phyloP scores from a whole-genome alignment of 2,888 invertebrate species.

The Graphium colonna region DNA sequence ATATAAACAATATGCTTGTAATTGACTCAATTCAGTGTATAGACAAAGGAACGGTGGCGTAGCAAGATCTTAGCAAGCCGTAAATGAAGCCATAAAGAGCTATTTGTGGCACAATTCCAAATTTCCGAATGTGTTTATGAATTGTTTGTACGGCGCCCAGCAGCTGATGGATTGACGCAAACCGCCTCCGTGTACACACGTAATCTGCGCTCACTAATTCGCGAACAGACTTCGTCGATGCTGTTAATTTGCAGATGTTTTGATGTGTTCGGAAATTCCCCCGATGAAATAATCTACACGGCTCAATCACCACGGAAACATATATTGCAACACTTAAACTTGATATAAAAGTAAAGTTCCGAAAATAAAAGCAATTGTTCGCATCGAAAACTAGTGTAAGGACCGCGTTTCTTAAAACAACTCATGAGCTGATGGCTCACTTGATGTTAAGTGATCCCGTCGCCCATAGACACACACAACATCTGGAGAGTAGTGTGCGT shows the following conservation, averaged over 20 bases:
- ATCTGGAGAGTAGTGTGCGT: too few relatives aligned
- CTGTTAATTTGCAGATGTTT: conserved; percentile 4
- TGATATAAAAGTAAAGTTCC: too few relatives aligned
- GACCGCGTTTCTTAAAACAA: too few relatives aligned
- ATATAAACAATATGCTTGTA: too few relatives aligned
- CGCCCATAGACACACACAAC: too few relatives aligned
- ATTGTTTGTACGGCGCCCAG: conserved; percentile 63
- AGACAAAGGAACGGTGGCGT: not conserved
- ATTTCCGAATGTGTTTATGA: conserved; percentile 58
- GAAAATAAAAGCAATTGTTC: too few relatives aligned
- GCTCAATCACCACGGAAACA: too few relatives aligned
- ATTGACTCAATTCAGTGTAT: conserved; percentile 24
- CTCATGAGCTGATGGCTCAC: too few relatives aligned
- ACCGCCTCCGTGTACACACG: conserved; percentile 32
- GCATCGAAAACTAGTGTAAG: too few relatives aligned
- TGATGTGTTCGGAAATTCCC: not conserved
- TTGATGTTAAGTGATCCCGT: too few relatives aligned
- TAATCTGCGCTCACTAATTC: conserved; percentile 13
- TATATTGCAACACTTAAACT: not conserved
- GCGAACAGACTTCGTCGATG: conserved; percentile 18
- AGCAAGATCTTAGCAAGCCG: conserved; percentile 8
- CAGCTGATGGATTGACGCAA: conserved; percentile 57
- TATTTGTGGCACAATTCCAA: conserved; percentile 64
- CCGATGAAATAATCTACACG: not conserved
- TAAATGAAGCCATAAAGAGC: conserved; percentile 38